These are phyloP conservation scores for Drosophila elegans DNA, from an alignment of 1,140 invertebrate species.

Conservation along the genomic window DNA sequence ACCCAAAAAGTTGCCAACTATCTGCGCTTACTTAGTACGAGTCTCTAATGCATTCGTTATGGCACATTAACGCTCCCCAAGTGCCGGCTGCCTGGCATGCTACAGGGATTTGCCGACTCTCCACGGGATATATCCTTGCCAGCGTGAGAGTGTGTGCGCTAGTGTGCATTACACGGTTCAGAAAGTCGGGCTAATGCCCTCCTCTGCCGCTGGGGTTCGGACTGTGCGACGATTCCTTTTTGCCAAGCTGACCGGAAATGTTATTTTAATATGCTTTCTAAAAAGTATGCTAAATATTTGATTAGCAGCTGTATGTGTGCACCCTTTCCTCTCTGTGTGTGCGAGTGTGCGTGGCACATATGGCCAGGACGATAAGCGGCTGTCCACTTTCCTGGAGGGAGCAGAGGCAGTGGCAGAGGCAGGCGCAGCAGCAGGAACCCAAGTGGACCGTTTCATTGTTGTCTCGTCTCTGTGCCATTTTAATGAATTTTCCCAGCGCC, in stretches of 20 bases:
- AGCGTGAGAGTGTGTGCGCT: slow-evolving; percentile 13
- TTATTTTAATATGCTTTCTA: slow-evolving; percentile 79
- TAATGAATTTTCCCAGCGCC: slow-evolving; percentile 76
- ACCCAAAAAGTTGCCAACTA: slow-evolving; percentile 28
- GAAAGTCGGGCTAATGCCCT: slow-evolving; percentile 54
- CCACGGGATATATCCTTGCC: slow-evolving; percentile 8
- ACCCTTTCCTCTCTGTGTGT: slow-evolving; percentile 1
- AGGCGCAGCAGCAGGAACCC: slow-evolving; percentile 17
- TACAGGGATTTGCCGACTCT: slow-evolving; percentile 53
- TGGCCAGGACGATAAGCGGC: slow-evolving; percentile 69
- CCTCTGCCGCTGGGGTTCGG: slow-evolving; percentile 15
- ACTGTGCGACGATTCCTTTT: slow-evolving; percentile 47
- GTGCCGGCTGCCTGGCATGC: slow-evolving; percentile 63
- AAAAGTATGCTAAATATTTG: slow-evolving; percentile 83
- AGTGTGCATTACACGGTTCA: slow-evolving; percentile 76
- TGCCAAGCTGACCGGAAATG: slow-evolving; percentile 81
- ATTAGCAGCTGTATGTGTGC: slow-evolving; percentile 57
- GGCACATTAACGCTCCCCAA: slow-evolving; percentile 80
- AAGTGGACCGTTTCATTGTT: slow-evolving; percentile 77
- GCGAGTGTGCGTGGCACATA: slow-evolving; percentile 53
- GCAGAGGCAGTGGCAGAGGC: neutral
- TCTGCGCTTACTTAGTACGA: slow-evolving; percentile 45
- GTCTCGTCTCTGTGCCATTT: slow-evolving; percentile 67
- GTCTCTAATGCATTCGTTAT: slow-evolving; percentile 81
- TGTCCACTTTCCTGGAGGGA: slow-evolving; percentile 33